Evolutionary conservation across 2,113 vertebrate species (phyloP), one percentile per base, ranked within the genome.

Genomic region (Syngnathus floridae): DNA sequence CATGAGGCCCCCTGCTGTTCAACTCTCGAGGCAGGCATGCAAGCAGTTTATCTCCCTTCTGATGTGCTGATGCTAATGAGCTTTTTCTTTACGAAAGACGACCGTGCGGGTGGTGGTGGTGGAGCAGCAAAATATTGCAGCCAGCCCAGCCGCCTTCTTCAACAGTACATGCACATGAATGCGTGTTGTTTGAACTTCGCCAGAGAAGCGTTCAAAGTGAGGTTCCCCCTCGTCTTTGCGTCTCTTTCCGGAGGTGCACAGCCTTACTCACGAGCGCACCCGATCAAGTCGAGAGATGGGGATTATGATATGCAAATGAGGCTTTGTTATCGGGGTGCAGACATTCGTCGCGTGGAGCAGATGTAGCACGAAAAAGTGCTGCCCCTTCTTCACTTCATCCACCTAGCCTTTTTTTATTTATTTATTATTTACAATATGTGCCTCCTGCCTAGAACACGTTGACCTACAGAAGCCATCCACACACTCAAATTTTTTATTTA

Each of bases 251-350:
- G 75, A 76, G 84, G 82, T 81, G 74, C 81, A 81, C 78, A 82
- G 82, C 67, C 67, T 7, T 55, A 71, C 74, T 84, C 83, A 77
- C 68, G 82, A 79, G 80, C 69, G 77, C 84, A 88, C 80, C 85
- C 88, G 83, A 86, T 88, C 81, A 85, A 76, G 76, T 71, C 63
- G 77, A 74, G 76, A 86, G 80, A 86, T 81, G 81, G 75, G 84
- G 87, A 84, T 87, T 84, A 86, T 76, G 81, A 89, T 86, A 89
- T 90, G 86, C 81, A 89, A 87, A 88, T 88, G 60, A 76, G n/a
- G 64, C 83, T 88, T 89, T 88, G 84, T 86, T 88, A 87, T 82
- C 83, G 70, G 70, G 26, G 51, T 16, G 71, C 75, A 88, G 87
- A 88, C 81, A 84, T 89, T 90, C 64, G 78, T 74, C 35, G 70